A percentile compares a stretch with the other conserved stretches of the same genome.
Evolutionary conservation across 1,140 invertebrate genomes (phyloP).

Genomic region (Listronotus oregonensis): DNA sequence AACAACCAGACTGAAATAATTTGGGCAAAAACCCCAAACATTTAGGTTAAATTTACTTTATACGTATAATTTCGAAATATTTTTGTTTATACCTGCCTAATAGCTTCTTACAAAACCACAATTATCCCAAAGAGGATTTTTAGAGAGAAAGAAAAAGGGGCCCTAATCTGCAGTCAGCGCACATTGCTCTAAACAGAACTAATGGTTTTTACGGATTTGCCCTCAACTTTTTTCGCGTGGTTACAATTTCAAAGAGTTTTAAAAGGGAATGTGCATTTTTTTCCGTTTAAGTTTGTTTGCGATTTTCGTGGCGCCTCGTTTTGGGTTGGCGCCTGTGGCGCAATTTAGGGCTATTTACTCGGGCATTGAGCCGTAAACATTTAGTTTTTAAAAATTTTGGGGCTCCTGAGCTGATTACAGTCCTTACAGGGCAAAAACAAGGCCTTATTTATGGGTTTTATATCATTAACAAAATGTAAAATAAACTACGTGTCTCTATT

Average conservation of each 20-base stretch:
- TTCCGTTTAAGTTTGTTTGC: no score
- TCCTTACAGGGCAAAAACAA: no score
- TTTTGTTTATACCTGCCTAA: slow-evolving; percentile 2
- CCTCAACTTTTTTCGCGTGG: slow-evolving; percentile 17
- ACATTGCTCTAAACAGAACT: slow-evolving; percentile 32
- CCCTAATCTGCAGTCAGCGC: slow-evolving; percentile 14
- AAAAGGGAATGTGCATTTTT: not conserved
- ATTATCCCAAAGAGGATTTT: not conserved
- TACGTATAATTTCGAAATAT: no score
- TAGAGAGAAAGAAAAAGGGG: not conserved
- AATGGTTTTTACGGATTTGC: slow-evolving; percentile 20
- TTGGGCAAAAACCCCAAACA: not conserved
- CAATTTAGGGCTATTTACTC: no score
- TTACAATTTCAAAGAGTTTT: slow-evolving; percentile 11
- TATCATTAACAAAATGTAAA: no score
- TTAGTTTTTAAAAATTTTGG: no score
- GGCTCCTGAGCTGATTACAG: no score
- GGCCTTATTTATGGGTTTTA: no score
- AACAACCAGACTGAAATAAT: slow-evolving; percentile 22
- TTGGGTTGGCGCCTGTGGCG: not conserved
- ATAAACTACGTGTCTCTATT: no score
- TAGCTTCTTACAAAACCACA: not conserved
- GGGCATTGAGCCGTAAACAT: no score
- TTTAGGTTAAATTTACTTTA: not conserved
- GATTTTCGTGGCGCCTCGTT: not conserved